A percentile compares a stretch with the other conserved stretches of the same genome.
These are phyloP conservation scores for Girardinichthys multiradiatus DNA, from an alignment of 2,113 vertebrate genomes.

Conservation along the genomic window DNA sequence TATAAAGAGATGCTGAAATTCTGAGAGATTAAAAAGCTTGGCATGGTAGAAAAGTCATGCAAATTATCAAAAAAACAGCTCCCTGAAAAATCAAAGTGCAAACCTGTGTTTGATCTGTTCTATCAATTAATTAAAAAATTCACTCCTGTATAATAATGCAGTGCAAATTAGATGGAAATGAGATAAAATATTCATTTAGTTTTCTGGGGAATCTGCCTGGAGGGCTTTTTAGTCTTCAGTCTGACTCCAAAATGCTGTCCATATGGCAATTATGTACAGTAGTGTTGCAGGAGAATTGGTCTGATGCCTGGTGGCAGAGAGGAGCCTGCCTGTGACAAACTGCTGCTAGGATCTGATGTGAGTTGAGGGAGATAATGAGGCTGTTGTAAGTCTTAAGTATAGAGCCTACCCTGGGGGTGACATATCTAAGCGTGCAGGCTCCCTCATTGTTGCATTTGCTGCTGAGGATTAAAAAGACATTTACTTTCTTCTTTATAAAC, in stretches of 20 bases:
- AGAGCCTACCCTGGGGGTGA: conserved; percentile 75
- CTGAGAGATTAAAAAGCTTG: conserved; percentile 57
- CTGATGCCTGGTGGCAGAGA: conserved; percentile 81
- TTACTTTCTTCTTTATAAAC: conserved; percentile 72
- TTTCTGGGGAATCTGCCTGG: conserved; percentile 82
- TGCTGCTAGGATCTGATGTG: conserved; percentile 79
- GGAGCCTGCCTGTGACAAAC: conserved; percentile 79
- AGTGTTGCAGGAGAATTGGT: conserved; percentile 79
- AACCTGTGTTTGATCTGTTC: conserved; percentile 84
- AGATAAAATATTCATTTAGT: conserved; percentile 86
- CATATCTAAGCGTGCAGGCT: conserved; percentile 67
- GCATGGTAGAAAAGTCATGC: conserved; percentile 55
- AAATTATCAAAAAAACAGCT: conserved; percentile 78
- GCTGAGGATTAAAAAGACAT: conserved; percentile 75
- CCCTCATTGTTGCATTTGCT: conserved; percentile 70
- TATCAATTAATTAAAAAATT: conserved; percentile 84
- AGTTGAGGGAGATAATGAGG: conserved; percentile 82
- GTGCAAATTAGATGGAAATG: conserved; percentile 86
- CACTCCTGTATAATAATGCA: conserved; percentile 82
- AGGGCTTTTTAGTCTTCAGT: conserved; percentile 79
- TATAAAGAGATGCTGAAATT: conserved; percentile 62
- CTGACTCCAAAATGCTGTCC: conserved; percentile 82
- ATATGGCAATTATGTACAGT: conserved; percentile 84
- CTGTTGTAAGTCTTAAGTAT: conserved; percentile 83
- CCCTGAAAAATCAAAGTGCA: conserved; percentile 76